Conservation (phyloP, 2,113 vertebrate genomes). For the Coptodon rendalli region DNA sequence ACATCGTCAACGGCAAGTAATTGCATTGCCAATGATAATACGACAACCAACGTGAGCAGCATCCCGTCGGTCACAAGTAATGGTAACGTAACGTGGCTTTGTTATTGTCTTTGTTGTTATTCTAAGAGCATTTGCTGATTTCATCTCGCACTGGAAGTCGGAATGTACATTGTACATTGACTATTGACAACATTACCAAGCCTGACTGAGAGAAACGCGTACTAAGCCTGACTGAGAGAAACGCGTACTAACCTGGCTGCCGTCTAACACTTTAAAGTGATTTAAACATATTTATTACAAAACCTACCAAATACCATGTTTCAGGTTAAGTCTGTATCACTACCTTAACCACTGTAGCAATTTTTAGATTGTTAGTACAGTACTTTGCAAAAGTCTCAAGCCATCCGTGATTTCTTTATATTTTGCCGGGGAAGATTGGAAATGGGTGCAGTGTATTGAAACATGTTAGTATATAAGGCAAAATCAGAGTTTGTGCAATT, state of each 20-base stretch:
- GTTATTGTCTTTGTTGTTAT: not conserved
- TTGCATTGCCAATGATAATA: slow-evolving; percentile 63
- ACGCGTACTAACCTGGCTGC: not conserved
- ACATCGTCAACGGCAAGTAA: slow-evolving; percentile 69
- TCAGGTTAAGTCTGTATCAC: not conserved
- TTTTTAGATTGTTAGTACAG: not conserved
- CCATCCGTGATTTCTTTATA: not conserved
- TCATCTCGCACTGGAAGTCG: not conserved
- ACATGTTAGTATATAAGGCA: not conserved
- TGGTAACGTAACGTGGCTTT: slow-evolving; percentile 42
- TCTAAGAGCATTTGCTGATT: not conserved
- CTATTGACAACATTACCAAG: not conserved
- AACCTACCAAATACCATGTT: not conserved
- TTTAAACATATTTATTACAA: not conserved
- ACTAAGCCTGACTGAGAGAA: not conserved
- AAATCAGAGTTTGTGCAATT: not conserved
- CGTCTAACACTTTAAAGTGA: not conserved
- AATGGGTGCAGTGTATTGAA: not conserved
- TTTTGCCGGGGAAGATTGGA: not conserved
- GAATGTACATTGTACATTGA: not conserved
- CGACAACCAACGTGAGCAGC: slow-evolving; percentile 53
- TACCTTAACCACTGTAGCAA: not conserved
- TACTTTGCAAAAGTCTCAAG: not conserved
- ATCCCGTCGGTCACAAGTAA: slow-evolving; percentile 59
- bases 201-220: not conserved